Evolutionary conservation across 2,888 invertebrate species (phyloP), one percentile per base, ranked within the genome.

Genomic region (Scelioninae gen. 2): DNA sequence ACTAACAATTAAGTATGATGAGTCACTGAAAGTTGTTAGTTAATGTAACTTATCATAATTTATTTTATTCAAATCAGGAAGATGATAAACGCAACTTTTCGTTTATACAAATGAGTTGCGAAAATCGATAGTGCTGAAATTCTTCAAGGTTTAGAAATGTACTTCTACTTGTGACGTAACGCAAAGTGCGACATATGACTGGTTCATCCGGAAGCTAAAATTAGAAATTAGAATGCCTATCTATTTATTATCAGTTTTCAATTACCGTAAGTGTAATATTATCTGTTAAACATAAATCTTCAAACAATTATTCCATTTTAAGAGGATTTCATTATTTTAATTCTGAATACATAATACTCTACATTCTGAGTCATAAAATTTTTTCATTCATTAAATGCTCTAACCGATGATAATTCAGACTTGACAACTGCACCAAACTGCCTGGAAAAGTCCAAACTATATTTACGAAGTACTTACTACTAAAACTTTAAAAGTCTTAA

Each of bases 401-500:
- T 11, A 18, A 43, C 11, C 2, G 7, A n/a, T 6, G 16, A 45
- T 19, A 55, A 55, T 33, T 58, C 15, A 33, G 16, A 33, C 33
- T 58, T 58, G 28, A 45, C 55, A 28, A 55, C 41, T 55, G 11
- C 43, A 11, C 18, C 28, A 33, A 45, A 58, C 45, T 58, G 45
- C 6, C 18, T 43, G 1, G 10, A 33, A 45, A 58, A 45, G 33
- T 58, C 45, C 33, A 45, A 58, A 45, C 45, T 35, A 31, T 57
- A 43, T 57, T 57, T 57, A 57, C 53, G 13, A 6, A 7, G 7
- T 22, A 35, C 39, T 22, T 37, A 13, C 19, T 37, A 10, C 53
- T 50, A 19, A 35, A 39, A 53, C 25, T 53, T 58, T 45, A 33
- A 55, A 55, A 33, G 58, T 58, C 35, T 58, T 45, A 13, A 45